A percentile compares a stretch with the other conserved stretches of the same genome.
phyloP scores from a whole-genome alignment of 2,888 invertebrate species.

The Invenusta paracnida region DNA sequence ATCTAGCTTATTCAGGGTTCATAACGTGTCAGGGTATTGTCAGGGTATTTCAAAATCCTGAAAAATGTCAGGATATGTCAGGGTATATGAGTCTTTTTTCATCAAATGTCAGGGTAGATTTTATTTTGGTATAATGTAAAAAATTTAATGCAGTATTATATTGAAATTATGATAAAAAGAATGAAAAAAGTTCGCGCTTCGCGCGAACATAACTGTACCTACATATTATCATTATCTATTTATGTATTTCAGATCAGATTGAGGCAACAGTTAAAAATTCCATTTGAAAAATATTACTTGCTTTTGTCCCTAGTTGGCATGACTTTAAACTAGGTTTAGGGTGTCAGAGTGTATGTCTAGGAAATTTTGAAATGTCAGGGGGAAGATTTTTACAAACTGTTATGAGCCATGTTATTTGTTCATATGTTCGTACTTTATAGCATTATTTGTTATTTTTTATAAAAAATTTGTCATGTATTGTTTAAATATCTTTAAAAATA shows the following conservation, averaged over 20 bases:
- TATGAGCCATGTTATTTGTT: neutral
- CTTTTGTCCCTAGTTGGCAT: neutral
- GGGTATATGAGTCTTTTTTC: neutral
- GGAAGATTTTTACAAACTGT: neutral
- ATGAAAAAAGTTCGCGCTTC: neutral
- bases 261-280: neutral
- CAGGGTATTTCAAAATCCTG: neutral
- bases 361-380: neutral
- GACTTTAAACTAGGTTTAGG: neutral
- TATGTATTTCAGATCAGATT: neutral
- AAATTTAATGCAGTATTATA: neutral
- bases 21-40: too few species aligned
- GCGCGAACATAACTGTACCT: neutral
- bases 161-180: neutral
- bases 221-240: neutral
- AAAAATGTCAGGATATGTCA: neutral
- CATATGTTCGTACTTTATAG: too few species aligned
- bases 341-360: too few species aligned
- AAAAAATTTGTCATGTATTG: too few species aligned
- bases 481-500: too few species aligned
- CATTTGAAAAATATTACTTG: neutral
- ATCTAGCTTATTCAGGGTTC: too few species aligned
- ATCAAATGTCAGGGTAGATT: neutral
- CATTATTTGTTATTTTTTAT: too few species aligned
- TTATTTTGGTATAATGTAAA: neutral